These are phyloP conservation scores for Gavialis gangeticus DNA, from an alignment of 2,113 vertebrate species.

Conservation along the genomic window DNA sequence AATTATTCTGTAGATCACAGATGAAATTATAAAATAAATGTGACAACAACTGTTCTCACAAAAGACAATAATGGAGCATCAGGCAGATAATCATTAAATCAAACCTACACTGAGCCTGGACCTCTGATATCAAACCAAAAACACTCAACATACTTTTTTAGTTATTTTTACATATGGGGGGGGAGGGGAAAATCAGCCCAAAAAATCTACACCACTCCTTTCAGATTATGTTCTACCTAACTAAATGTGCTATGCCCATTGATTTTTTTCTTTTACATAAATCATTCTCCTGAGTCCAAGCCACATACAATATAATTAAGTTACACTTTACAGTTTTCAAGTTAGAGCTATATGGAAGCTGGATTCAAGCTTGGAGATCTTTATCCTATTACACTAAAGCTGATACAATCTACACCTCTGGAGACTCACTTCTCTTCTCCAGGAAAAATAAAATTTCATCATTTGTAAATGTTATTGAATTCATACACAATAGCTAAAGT, in stretches of 20 bases:
- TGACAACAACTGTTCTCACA: not conserved
- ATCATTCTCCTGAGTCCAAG: not conserved
- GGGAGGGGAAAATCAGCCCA: not conserved
- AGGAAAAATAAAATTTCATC: constrained; percentile 58
- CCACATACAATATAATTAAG: constrained; percentile 25
- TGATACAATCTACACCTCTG: constrained; percentile 55
- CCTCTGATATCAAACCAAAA: constrained; percentile 4
- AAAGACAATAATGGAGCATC: not conserved
- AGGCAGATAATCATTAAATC: not conserved
- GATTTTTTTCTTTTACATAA: not conserved
- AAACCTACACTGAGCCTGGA: not conserved
- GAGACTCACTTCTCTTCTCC: constrained; percentile 54
- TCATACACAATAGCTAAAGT: constrained; percentile 52
- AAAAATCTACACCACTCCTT: not conserved
- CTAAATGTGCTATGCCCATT: accelerated
- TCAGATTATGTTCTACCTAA: not conserved
- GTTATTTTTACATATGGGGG: not conserved
- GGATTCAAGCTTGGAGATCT: constrained; percentile 49
- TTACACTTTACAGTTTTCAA: constrained; percentile 44
- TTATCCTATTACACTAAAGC: constrained; percentile 45
- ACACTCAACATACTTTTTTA: not conserved
- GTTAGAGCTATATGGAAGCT: not conserved
- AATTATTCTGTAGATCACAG: not conserved
- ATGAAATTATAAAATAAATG: not conserved
- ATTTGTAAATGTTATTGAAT: constrained; percentile 66